These are phyloP conservation scores for Cygnus atratus DNA, from an alignment of 2,113 vertebrate species.

Conservation along the genomic window DNA sequence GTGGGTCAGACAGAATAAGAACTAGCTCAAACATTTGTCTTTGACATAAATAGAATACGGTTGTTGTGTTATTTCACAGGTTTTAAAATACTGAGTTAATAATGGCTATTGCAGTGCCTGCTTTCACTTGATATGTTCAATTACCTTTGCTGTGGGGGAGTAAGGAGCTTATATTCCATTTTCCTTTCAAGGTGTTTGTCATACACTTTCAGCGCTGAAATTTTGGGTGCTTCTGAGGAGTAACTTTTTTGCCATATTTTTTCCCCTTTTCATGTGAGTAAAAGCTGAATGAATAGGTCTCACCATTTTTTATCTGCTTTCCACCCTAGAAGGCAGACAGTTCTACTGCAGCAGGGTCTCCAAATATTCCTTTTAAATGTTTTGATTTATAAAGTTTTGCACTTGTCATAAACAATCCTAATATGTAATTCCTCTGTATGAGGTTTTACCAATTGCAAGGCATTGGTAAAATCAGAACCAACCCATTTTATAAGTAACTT, in stretches of 20 bases:
- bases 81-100: conserved; percentile 24
- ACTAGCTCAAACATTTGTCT: conserved; percentile 28
- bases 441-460: not conserved
- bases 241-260: not conserved
- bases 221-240: not conserved
- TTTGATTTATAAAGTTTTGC: not conserved
- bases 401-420: not conserved
- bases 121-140: not conserved
- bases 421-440: not conserved
- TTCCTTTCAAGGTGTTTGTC: conserved; percentile 8
- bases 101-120: not conserved
- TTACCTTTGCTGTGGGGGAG: not conserved
- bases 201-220: not conserved
- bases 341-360: not conserved
- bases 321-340: not conserved
- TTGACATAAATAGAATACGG: conserved; percentile 41
- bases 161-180: not conserved
- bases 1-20: conserved; percentile 19
- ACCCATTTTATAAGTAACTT: not conserved
- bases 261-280: not conserved
- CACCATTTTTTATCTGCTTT: not conserved
- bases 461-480: conserved; percentile 14
- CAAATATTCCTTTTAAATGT: not conserved
- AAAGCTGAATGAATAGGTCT: not conserved
- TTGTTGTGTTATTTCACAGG: not conserved